Evolutionary conservation across 2,888 invertebrate species (phyloP), one percentile per base, ranked within the genome.

Genomic region (Meganola albula): DNA sequence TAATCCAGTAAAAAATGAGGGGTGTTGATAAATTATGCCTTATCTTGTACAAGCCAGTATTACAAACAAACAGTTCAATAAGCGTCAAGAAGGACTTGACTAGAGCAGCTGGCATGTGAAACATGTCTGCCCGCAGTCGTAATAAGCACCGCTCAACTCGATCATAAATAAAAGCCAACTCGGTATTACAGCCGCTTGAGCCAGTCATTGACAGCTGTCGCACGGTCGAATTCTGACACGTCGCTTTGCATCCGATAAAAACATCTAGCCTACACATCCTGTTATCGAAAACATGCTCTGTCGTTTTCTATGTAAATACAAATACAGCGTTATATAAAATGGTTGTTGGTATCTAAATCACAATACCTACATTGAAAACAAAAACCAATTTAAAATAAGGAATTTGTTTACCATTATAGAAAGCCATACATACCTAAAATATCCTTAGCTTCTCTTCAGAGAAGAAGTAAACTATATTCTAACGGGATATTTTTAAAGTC

Each of bases 101-200:
- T n/a, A n/a, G n/a, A n/a, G 61, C 53, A 49, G 58, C 59, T 56
- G 53, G 66, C 67, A 72, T 74, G 73, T 77, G 71, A 74, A 75
- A 71, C 73, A 74, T 71, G 66, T 72, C 65, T 58, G 61, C 63
- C 65, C 67, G 51, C 65, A 74, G 61, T 63, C 63, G 75, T 73
- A 80, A 77, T 80, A 79, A 78, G 75, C 71, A 68, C 63, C 68
- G 71, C 68, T 77, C 73, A 76, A 77, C 70, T 73, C 60, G 68
- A 65, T 72, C 76, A 76, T 80, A 80, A 82, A 82, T 82, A 82
- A 83, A 77, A 74, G 66, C 71, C 64, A 58, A 69, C 57, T 57
- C 49, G 64, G 65, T 68, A 70, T 72, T 70, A 74, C 69, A 69
- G 70, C 58, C 69, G 60, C 63, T 71, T 62, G 63, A 59, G 65